Base-by-base conservation (phyloP, 2,797 vertebrate species). In the Hydrocynus forskahlii region DNA sequence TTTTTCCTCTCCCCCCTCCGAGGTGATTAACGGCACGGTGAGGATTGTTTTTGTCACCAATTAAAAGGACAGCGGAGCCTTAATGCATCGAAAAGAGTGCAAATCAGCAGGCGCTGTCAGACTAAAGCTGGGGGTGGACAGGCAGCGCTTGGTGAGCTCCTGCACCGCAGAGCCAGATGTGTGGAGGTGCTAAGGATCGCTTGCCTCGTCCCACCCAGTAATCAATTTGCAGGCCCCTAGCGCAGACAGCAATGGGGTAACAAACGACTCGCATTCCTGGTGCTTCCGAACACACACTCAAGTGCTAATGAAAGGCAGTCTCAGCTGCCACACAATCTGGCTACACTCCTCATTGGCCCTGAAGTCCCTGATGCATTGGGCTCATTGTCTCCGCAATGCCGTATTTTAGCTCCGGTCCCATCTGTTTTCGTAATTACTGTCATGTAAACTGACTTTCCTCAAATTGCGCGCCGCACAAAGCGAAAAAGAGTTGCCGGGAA, bases 361-460 rank as follows among this genome's bases (percentile, higher is more conserved):
- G 67, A 78, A 84, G 87, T 90, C 90, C 84, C 88, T 82, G 83
- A 83, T 88, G 87, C 78, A 83, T 85, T 86, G 79, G 79, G 87
- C 82, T 86, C 89, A 52, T 86, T 89, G 88, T 89, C 12, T 43
- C 85, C 75, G 83, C 54, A 79, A 87, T 88, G 85, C 85, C 69
- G 43, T 82, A 87, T 86, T 89, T 86, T 90, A 91, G 89, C 90
- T 88, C 48, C 69, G 80, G 88, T 88, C 87, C 90, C 91, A 90
- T 92, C 92, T 92, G 88, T 90, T 92, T 91, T 80, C 86, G 83
- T 92, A 91, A 92, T 92, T 91, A 89, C 85, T 90, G 84, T 91
- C 89, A 79, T 78, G 84, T 83, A 91, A 92, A 89, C 87, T 83
- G 89, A 83, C 91, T 87, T 91, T 89, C 82, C 84, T 40, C 54